Base-by-base conservation (phyloP, 2,113 vertebrate genomes). In the Zapornia atra region DNA sequence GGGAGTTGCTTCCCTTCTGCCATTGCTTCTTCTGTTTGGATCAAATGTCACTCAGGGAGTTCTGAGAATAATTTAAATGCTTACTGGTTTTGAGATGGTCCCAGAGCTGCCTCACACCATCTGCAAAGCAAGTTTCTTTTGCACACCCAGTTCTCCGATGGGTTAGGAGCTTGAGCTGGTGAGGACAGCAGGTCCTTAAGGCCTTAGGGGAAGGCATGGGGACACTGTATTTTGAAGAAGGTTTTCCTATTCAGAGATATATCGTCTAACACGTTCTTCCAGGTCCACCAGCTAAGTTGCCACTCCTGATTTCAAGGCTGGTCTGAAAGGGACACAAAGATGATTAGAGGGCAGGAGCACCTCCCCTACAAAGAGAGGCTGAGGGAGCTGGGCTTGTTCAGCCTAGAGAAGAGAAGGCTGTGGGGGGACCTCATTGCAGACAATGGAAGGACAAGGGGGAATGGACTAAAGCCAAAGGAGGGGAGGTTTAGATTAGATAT, bases 11-110 rank as follows among this genome's bases (percentile, higher is more conserved):
- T 16, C 29, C 10, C 8, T 94, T 68, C 60, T 31, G 24, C 34
- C 38, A n/a, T 29, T 53, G 22, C 19, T 82, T 50, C 51, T 77
- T 61, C 76, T 86, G 6, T 82, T 94, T 60, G 44, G 15, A 78
- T 68, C 17, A 93, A 71, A 51, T 53, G 21, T 19, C 19, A 9
- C 25, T 80, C 28, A 82, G 40, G 33, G 34, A 76, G 33, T 75
- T 33, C 68, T 82, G 70, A 53, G 33, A 86, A 73, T 92, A 86
- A 88, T 44, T 82, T 77, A 80, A 88, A 61, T 34, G 2, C 40
- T 85, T 60, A 26, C 61, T 70, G 61, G 72, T 78, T 94, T 88
- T 90, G 31, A 90, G 57, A 56, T 79, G 57, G 51, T 92, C 40
- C 84, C 79, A 71, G 57, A 60, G 29, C 51, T 90, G 75, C 48